Evolutionary conservation across 2,113 vertebrate genomes (phyloP), one percentile per base, ranked within the genome.

Genomic region (Hyperoodon ampullatus): DNA sequence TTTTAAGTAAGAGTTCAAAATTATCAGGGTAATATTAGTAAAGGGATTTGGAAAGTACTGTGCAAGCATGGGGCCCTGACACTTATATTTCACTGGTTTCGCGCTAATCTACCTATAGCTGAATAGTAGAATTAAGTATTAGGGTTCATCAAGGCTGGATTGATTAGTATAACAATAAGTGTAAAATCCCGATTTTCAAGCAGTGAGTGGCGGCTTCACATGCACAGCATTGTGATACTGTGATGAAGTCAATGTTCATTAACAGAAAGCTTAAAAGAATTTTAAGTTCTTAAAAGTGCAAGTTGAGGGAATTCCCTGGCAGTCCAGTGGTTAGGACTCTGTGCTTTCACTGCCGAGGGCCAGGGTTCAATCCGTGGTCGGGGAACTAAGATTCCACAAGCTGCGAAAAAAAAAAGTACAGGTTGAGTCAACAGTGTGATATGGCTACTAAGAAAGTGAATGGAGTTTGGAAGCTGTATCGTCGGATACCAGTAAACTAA

Each of bases 181-280:
- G 42, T 60, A 88, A 93, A 97, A 83, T 91, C 19, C 33, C 23
- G 19, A 82, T 55, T 88, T 95, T 83, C 16, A 50, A 55, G 75
- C 50, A 50, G 28, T 26, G 78, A 75, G 39, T 65, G 60, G 33
- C 24, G 88, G 53, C 44, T 70, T 84, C 24, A 70, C 7, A 91
- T 72, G 35, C 28, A 60, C 3, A 16, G 26, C 63, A 75, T 44
- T 77, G 26, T 70, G 44, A 18, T 71, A 74, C 70, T 50, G 26
- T 74, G 47, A 70, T 96, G 35, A 86, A 95, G 39, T 91, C 61
- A 87, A 2, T 21, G 21, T 77, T 82, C 14, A 28, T 13, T 33
- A 42, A 55, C 2, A 78, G 61, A 80, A 95, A 87, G 28, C 12
- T 92, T 71, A 53, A 28, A 35, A 28, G 58, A 60, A 71, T 91